Conservation (phyloP, 30 jellyfish, hydroid and myxozoan genomes). For the Turritopsis dohrnii region DNA sequence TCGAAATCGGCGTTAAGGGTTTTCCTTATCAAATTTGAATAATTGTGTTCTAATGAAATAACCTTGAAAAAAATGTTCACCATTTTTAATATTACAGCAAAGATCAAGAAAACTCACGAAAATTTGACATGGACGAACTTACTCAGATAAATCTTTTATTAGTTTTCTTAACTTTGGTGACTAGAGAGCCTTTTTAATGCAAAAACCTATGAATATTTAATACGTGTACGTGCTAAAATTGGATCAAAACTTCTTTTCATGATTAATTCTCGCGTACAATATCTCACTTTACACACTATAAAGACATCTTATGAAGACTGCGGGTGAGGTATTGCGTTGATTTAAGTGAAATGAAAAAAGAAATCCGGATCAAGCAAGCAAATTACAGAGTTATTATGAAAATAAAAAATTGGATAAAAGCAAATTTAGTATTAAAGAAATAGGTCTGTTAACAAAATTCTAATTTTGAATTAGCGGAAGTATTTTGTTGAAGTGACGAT, state of each 20-base stretch:
- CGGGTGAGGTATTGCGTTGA: background rate
- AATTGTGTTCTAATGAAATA: too few relatives aligned
- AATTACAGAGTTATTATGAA: background rate
- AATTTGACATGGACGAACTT: too few relatives aligned
- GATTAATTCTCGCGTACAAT: background rate
- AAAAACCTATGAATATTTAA: background rate
- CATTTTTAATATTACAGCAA: too few relatives aligned
- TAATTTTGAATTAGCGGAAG: too few relatives aligned
- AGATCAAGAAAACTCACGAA: too few relatives aligned
- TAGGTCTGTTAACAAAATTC: background rate
- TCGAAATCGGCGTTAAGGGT: too few relatives aligned
- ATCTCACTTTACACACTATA: background rate
- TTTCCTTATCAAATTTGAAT: too few relatives aligned
- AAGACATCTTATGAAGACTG: background rate
- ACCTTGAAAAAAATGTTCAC: too few relatives aligned
- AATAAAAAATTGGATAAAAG: too few relatives aligned
- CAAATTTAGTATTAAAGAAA: too few relatives aligned
- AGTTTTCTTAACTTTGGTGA: background rate
- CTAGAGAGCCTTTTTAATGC: background rate
- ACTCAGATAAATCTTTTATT: too few relatives aligned
- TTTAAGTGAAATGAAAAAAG: background rate
- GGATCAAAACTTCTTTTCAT: background rate
- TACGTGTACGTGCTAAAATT: background rate
- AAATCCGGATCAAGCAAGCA: background rate
- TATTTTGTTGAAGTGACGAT: too few relatives aligned